These are phyloP conservation scores for Hemiprocne comata DNA, from an alignment of 2,113 vertebrate species.

Conservation along the genomic window DNA sequence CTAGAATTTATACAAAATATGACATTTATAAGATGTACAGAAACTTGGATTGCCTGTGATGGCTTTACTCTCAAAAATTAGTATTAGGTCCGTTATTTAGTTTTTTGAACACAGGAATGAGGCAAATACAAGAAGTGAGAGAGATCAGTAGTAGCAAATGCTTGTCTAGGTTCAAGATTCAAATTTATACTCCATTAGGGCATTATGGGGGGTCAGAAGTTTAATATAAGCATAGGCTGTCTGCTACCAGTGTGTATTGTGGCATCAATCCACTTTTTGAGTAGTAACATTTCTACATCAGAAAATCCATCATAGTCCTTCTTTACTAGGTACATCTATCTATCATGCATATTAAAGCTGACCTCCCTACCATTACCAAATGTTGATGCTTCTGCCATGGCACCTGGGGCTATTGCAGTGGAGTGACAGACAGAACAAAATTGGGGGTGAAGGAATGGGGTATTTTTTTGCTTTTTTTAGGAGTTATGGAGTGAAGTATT, in stretches of 20 bases:
- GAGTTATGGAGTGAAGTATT: background rate
- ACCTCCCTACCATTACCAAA: background rate
- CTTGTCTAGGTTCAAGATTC: background rate
- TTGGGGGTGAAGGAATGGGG: background rate
- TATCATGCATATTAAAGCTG: background rate
- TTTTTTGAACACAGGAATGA: background rate
- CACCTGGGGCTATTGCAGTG: background rate
- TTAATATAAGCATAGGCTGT: background rate
- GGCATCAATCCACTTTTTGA: background rate
- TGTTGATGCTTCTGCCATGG: background rate
- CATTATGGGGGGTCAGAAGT: background rate
- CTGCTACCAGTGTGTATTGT: background rate
- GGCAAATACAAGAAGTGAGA: background rate
- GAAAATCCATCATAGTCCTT: background rate
- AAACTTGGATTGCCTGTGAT: background rate
- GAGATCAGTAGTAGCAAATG: background rate
- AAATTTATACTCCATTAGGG: background rate
- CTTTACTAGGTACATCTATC: background rate
- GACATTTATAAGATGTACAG: background rate
- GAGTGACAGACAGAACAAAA: background rate
- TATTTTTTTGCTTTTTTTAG: background rate
- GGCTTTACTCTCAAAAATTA: background rate
- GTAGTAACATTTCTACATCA: background rate
- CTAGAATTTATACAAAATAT: background rate
- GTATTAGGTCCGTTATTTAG: background rate